Evolutionary conservation across 2,888 invertebrate species (phyloP).

Genomic region (Lithophane leautieri): DNA sequence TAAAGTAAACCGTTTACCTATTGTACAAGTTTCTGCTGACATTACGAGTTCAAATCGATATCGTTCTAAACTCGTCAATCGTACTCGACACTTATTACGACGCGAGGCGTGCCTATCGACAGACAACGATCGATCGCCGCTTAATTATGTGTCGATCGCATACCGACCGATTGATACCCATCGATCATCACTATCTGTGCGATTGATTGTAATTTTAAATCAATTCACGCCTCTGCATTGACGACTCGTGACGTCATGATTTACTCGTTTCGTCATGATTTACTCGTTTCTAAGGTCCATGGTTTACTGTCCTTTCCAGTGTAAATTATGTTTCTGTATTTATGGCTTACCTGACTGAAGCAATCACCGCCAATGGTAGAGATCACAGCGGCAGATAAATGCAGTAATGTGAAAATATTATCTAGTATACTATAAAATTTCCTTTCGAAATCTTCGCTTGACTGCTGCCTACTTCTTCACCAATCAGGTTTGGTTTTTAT

Average conservation of each 20-base stretch:
- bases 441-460: conserved; percentile 65
- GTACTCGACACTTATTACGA: conserved; percentile 61
- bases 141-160: conserved; percentile 62
- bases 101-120: conserved; percentile 53
- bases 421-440: conserved; percentile 65
- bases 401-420: conserved; percentile 65
- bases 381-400: conserved; percentile 63
- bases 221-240: conserved; percentile 53
- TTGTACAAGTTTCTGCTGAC: conserved; percentile 34
- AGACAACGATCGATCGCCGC: conserved; percentile 58
- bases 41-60: conserved; percentile 46
- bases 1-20: conserved; percentile 25
- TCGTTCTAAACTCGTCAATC: conserved; percentile 62
- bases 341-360: conserved; percentile 57
- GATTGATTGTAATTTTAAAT: conserved; percentile 58
- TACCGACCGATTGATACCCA: conserved; percentile 58
- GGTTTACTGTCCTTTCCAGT: conserved; percentile 56
- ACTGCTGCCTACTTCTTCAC: conserved; percentile 56
- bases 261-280: conserved; percentile 44
- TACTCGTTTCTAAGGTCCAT: conserved; percentile 28
- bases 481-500: conserved; percentile 62
- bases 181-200: conserved; percentile 60
- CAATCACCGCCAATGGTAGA: conserved; percentile 60
- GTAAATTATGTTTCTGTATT: conserved; percentile 48
- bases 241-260: conserved; percentile 42